Conservation (phyloP, 2,113 vertebrate genomes). For the Sphaerodactylus townsendi region DNA sequence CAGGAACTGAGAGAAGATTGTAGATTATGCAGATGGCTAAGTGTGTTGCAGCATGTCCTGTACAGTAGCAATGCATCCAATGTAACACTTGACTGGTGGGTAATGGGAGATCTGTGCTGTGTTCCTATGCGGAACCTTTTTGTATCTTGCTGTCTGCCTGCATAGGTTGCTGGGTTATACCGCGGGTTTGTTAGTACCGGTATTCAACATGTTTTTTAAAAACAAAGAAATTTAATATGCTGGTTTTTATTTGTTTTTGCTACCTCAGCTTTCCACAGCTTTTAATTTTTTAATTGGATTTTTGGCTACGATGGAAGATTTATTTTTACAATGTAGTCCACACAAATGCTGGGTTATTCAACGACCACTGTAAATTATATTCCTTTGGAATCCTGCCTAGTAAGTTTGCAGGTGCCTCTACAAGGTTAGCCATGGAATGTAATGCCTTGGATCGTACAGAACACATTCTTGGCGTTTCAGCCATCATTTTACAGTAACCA, state of each 20-base stretch:
- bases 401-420: not conserved
- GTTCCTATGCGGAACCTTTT: not conserved
- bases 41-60: not conserved
- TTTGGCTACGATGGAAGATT: not conserved
- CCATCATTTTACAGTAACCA: not conserved
- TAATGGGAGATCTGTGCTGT: no score
- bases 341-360: not conserved
- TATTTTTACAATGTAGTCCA: not conserved
- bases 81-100: not conserved
- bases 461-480: not conserved
- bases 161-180: not conserved
- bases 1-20: not conserved
- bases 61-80: not conserved
- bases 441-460: not conserved
- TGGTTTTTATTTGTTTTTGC: conserved; percentile 20
- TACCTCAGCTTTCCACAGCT: conserved; percentile 35
- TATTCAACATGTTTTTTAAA: not conserved
- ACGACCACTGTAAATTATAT: not conserved
- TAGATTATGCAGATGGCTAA: not conserved
- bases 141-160: not conserved
- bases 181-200: not conserved
- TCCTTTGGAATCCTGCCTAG: not conserved
- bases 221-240: not conserved
- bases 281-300: not conserved
- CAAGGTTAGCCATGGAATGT: not conserved